Evolutionary conservation across 2,888 invertebrate species (phyloP), one percentile per base, ranked within the genome.

Genomic region (Thymelicus lineola): DNA sequence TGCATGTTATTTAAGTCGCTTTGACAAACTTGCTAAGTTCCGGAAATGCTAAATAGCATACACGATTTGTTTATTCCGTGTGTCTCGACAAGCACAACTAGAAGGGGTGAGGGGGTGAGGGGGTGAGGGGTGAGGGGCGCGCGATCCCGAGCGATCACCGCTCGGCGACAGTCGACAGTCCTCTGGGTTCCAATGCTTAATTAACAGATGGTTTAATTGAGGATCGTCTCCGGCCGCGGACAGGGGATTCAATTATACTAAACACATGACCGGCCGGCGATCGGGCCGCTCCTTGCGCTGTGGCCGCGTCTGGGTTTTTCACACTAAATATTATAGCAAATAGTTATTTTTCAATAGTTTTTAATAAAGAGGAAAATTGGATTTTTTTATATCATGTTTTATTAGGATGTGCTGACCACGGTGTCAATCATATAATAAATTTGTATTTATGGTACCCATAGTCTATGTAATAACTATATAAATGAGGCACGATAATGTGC

Each of bases 131-230:
- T 50, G n/a, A 53, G 10, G 53, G 9, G 12, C 17, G 12, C 2
- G 53, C 20, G 53, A 20, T 53, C 20, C 15, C 6, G 12, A 20
- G 53, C 20, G 53, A 20, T 53, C 20, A 50, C 6, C 15, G 4
- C 9, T 42, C 42, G 6, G 53, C 20, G 20, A 20, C 48, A 48
- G 15, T 3, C 59, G 48, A 17, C 5, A 38, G 48, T 67, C 60
- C 66, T 59, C 20, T 50, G 59, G 59, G 66, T 61, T 35, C 15
- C 17, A 63, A 45, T 46, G 61, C 61, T 61, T 61, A 68, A 68
- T 68, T 61, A 68, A 68, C 61, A 62, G 45, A 17, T 61, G 67
- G 53, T 67, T 60, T 61, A 67, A 67, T 67, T 67, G 66, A 67
- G 60, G 66, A 59, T 50, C 42, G 55, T 28, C 55, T 20, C 55